These are phyloP conservation scores for Plutella xylostella DNA, from an alignment of 2,888 invertebrate genomes.

Conservation along the genomic window DNA sequence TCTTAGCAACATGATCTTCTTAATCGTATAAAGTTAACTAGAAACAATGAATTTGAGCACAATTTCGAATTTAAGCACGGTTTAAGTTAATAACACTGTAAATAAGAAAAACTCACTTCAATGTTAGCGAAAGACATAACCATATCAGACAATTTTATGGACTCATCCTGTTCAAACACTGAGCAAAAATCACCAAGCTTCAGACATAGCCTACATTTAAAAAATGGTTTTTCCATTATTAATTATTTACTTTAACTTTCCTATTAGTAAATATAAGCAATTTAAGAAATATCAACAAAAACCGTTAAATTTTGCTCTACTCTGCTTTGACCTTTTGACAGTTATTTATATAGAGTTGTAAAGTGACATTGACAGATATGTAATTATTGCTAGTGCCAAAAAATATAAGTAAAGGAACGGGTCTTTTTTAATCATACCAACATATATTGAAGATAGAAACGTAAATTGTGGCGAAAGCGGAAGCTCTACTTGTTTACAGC, in stretches of 20 bases:
- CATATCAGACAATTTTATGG: slow-evolving; percentile 57
- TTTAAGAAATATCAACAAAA: slow-evolving; percentile 5
- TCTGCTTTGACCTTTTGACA: neutral
- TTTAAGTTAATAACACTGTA: too few relatives aligned
- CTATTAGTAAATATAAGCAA: neutral
- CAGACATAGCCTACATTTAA: slow-evolving; percentile 57
- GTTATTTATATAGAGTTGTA: too few relatives aligned
- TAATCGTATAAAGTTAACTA: too few relatives aligned
- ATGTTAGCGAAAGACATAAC: slow-evolving; percentile 59
- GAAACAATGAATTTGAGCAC: neutral
- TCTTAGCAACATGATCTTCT: too few relatives aligned
- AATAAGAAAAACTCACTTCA: slow-evolving; percentile 48
- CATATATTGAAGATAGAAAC: too few relatives aligned
- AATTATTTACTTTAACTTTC: neutral
- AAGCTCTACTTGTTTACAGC: too few relatives aligned
- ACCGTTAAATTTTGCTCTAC: slow-evolving; percentile 6
- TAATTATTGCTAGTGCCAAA: too few relatives aligned
- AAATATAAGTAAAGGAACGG: too few relatives aligned
- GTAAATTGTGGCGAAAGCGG: too few relatives aligned
- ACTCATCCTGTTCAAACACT: slow-evolving; percentile 60
- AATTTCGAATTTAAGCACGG: neutral
- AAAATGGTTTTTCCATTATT: slow-evolving; percentile 39
- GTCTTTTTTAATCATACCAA: too few relatives aligned
- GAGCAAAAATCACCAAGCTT: slow-evolving; percentile 63
- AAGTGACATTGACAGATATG: too few relatives aligned